Conservation (phyloP, 2,888 invertebrate species). For the Pheosia tremula region DNA sequence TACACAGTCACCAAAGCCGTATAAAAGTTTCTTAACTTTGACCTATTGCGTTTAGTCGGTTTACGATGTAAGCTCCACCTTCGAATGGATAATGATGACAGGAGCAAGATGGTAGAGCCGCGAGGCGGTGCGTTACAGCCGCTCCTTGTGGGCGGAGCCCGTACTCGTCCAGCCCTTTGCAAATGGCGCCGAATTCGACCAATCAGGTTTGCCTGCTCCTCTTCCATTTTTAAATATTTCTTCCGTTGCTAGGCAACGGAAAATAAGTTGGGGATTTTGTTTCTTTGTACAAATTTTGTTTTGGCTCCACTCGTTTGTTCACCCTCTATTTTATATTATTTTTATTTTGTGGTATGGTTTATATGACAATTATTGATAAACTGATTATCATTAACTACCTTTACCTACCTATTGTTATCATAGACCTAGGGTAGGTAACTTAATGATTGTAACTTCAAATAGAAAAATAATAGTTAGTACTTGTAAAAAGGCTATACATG, state of each 20-base stretch:
- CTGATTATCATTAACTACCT: too few relatives aligned
- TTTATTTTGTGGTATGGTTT: too few relatives aligned
- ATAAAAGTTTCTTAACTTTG: slow-evolving; percentile 10
- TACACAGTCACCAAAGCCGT: slow-evolving; percentile 8
- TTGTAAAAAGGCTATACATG: too few relatives aligned
- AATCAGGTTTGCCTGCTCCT: slow-evolving; percentile 59
- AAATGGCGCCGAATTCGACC: slow-evolving; percentile 80
- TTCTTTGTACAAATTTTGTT: not conserved
- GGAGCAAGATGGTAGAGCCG: slow-evolving; percentile 66
- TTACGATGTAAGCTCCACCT: slow-evolving; percentile 58
- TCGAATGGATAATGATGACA: slow-evolving; percentile 51
- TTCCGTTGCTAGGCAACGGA: slow-evolving; percentile 46
- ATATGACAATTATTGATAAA: too few relatives aligned
- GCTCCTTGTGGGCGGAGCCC: slow-evolving; percentile 66
- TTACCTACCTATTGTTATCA: too few relatives aligned
- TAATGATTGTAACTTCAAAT: too few relatives aligned
- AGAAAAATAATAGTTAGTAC: too few relatives aligned
- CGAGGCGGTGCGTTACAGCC: slow-evolving; percentile 55
- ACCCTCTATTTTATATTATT: too few relatives aligned
- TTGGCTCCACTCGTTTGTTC: not conserved
- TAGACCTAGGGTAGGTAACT: too few relatives aligned
- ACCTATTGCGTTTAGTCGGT: slow-evolving; percentile 40
- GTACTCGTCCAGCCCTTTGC: slow-evolving; percentile 67
- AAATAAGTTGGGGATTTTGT: slow-evolving; percentile 22
- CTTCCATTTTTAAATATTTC: slow-evolving; percentile 52